Base-by-base conservation (phyloP, 2,888 invertebrate genomes). In the Thumatha senex region DNA sequence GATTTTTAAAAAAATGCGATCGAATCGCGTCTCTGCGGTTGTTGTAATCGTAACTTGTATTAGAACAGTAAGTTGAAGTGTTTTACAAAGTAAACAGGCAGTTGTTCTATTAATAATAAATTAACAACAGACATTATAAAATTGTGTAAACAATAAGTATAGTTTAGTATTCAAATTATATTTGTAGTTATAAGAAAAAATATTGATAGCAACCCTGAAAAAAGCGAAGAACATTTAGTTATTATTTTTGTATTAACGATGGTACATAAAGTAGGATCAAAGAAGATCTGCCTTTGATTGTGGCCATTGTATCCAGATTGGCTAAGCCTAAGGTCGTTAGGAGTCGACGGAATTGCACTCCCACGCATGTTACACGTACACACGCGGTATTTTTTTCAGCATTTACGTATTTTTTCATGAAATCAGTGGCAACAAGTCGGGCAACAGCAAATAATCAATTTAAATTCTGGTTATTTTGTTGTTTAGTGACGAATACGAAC, bases 201-300 rank as follows among this genome's bases (percentile, higher is more conserved):
- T 12, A 31, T 12, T 18, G 12, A 34, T 36, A 38, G 33, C 42
- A 46, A 10, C 51, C 46, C 50, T 53, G 30, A 14, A n/a, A 9
- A 35, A 46, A 56, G 46, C 52, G 50, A 56, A 56, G 51, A 48
- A 43, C 43, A 47, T 65, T 65, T 57, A 63, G 38, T 68, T 56
- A 65, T 65, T 62, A 65, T 62, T 65, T 68, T 68, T 43, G 49
- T 63, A 61, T 61, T 66, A 57, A 66, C 61, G 68, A 67, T 39
- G 47, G 33, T 46, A 46, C 48, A 34, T 56, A 54, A 54, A 57
- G 38, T 15, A 39, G 67, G 58, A 67, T 68, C 67, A 67, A 67
- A 67, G 54, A 35, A 43, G 49, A 45, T 38, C 52, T 50, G 34
- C 36, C 41, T 62, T 55, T 61, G 54, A 59, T 54, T 51, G 33